phyloP scores from a whole-genome alignment of 2,888 invertebrate species.

The Bugula neritina region DNA sequence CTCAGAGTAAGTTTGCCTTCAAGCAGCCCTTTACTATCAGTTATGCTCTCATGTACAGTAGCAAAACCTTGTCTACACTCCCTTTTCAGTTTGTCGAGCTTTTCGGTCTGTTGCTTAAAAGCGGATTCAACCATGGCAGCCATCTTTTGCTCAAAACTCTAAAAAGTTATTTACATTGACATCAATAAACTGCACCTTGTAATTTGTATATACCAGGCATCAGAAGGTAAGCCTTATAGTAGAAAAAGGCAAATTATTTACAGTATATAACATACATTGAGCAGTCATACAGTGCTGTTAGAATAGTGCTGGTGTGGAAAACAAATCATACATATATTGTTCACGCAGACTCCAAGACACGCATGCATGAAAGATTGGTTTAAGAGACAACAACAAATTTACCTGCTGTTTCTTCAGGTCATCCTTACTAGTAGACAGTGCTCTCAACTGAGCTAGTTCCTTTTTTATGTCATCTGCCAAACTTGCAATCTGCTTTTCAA shows the following conservation, averaged over 20 bases:
- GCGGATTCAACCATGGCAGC: slow-evolving; percentile 25
- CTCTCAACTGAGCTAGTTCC: slow-evolving; percentile 37
- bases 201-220: no score
- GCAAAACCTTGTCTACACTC: slow-evolving; percentile 50
- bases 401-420: slow-evolving; percentile 29
- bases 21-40: slow-evolving; percentile 50
- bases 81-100: slow-evolving; percentile 43
- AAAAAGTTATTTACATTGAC: no score
- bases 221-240: no score
- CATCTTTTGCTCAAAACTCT: slow-evolving; percentile 30
- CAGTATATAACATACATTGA: no score
- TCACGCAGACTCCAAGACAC: no score
- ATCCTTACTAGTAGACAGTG: slow-evolving; percentile 36
- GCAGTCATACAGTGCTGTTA: no score
- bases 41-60: slow-evolving; percentile 50
- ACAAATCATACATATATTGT: no score
- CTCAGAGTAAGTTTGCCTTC: slow-evolving; percentile 49
- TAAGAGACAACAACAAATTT: no score
- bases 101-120: slow-evolving; percentile 35
- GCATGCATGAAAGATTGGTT: no score
- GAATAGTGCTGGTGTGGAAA: no score
- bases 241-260: no score
- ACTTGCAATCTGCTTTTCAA: slow-evolving; percentile 41
- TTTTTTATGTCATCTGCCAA: slow-evolving; percentile 35
- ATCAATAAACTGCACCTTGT: no score